Evolutionary conservation across 2,888 invertebrate genomes (phyloP).

Genomic region (Chaetogeoica ovagalla): DNA sequence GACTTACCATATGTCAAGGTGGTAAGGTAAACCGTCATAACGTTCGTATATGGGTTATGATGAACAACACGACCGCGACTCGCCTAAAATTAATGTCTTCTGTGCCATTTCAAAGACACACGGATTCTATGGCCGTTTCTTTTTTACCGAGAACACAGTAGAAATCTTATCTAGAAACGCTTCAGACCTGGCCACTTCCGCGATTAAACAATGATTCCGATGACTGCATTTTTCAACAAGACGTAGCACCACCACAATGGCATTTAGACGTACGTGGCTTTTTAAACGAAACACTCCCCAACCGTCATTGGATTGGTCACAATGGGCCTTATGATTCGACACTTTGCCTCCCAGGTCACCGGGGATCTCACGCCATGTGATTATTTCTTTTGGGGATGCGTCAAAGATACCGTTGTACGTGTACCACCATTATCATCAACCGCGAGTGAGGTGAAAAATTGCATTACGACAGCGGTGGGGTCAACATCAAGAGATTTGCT

Average conservation of each 20-base stretch:
- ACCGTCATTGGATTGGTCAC: background rate
- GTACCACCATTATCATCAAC: too few relatives aligned
- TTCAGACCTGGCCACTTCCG: background rate
- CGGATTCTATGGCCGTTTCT: background rate
- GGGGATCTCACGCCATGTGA: background rate
- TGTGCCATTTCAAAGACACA: too few relatives aligned
- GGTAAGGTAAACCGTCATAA: too few relatives aligned
- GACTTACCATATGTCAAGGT: too few relatives aligned
- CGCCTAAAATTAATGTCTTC: too few relatives aligned
- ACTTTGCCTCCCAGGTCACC: background rate
- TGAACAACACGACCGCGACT: too few relatives aligned
- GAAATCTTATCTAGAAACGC: background rate
- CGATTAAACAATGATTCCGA: conserved; percentile 2
- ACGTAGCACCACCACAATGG: background rate
- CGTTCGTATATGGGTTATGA: too few relatives aligned
- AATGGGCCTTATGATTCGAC: background rate
- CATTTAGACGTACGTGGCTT: background rate
- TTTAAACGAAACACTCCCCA: background rate
- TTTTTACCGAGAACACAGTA: background rate
- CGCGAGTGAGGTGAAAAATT: too few relatives aligned
- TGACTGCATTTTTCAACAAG: conserved; percentile 2
- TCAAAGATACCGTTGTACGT: too few relatives aligned
- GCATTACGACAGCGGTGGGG: too few relatives aligned
- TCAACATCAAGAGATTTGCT: too few relatives aligned
- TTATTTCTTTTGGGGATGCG: too few relatives aligned